Evolutionary conservation across 1,140 invertebrate species (phyloP), one percentile per base, ranked within the genome.

Genomic region (Rhynchophorus ferrugineus): DNA sequence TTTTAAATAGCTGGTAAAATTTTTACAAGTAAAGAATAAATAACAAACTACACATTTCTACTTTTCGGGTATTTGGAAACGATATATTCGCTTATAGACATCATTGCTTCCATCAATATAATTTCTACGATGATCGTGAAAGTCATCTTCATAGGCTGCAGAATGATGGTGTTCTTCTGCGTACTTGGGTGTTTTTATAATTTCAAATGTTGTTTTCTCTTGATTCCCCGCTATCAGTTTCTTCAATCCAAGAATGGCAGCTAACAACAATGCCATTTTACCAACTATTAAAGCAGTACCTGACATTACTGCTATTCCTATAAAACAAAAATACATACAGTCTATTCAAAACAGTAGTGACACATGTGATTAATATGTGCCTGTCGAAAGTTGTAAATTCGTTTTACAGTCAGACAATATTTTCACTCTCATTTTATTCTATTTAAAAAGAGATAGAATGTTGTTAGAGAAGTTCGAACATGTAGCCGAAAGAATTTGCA

Each of bases 131-230:
- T 78, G 78, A 64, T 82, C 82, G 59, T 79, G 77, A 19, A 76
- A 75, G 43, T 77, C 79, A 35, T 84, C 83, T 53, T 84, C 80
- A 66, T 85, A 83, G 9, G 78, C 78, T 5, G 80, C 78, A 1
- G 84, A 86, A 62, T 88, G 85, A 3, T 84, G 82, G 57, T 89
- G 83, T 59, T 78, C 78, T 65, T 84, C 82, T 33, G 80, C 83
- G 44, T 86, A 79, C 58, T 87, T 80, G n/a, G 86, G 86, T 70
- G 87, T 83, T 66, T 89, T 89, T 13, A 89, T 81, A 63, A 89
- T 87, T 70, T 89, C 86, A 61, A 87, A 85, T 9, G 86, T 87
- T 2, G 85, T 88, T 66, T 87, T 88, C 62, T 87, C 85, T 41
- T 80, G 75, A 13, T 75, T 74, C 2, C 74, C 74, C 3, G 77